A percentile compares a stretch with the other conserved stretches of the same genome.
phyloP scores from a whole-genome alignment of 2,113 vertebrate species.

The Microcebus griseorufus region DNA sequence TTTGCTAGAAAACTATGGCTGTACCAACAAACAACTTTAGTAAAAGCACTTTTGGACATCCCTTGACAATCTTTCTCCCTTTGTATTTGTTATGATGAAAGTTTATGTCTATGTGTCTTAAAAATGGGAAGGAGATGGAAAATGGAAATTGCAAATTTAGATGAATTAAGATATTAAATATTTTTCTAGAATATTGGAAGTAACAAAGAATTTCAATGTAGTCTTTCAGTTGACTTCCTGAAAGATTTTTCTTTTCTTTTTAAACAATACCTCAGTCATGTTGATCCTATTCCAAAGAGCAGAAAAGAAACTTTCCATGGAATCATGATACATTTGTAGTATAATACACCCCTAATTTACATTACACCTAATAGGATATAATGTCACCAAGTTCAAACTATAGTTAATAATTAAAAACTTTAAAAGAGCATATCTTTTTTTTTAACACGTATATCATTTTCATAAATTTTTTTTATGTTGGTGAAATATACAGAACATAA shows the following conservation, averaged over 20 bases:
- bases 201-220: slow-evolving; percentile 4
- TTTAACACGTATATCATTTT: too few species aligned
- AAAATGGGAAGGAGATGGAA: background rate
- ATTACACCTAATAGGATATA: background rate
- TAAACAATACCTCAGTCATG: background rate
- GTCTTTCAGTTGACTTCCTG: background rate
- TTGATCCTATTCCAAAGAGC: background rate
- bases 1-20: background rate
- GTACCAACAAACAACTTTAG: background rate
- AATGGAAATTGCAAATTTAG: background rate
- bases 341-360: background rate
- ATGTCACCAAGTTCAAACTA: background rate
- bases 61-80: background rate
- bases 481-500: too few species aligned
- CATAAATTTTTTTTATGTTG: too few species aligned
- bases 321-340: background rate
- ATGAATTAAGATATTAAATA: background rate
- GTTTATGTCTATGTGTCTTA: slow-evolving; percentile 7
- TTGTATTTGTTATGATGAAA: slow-evolving; percentile 14
- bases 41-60: background rate
- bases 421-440: background rate
- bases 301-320: background rate
- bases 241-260: background rate
- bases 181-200: slow-evolving; percentile 34
- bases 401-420: background rate